Conservation (phyloP, 2,113 vertebrate genomes). For the Scomber scombrus region DNA sequence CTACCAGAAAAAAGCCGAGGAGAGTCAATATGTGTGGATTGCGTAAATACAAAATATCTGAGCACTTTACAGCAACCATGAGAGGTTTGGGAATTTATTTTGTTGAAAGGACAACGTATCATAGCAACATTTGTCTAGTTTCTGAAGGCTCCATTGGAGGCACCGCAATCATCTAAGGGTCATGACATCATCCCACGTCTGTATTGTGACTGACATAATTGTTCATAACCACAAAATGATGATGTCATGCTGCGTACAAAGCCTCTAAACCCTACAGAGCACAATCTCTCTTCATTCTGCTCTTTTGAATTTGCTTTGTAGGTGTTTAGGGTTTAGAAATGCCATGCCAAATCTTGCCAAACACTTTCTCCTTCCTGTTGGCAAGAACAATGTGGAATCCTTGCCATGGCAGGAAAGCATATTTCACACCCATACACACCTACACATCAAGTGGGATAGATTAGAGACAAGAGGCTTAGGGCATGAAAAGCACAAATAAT, state of each 20-base stretch:
- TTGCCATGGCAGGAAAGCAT: slow-evolving; percentile 66
- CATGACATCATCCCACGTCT: slow-evolving; percentile 45
- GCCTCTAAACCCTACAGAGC: slow-evolving; percentile 40
- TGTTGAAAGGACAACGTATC: slow-evolving; percentile 10
- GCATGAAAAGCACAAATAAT: slow-evolving; percentile 70
- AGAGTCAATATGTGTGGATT: background rate
- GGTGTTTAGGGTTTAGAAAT: slow-evolving; percentile 37
- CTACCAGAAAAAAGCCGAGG: background rate
- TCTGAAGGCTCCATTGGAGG: slow-evolving; percentile 29
- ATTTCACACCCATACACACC: slow-evolving; percentile 78
- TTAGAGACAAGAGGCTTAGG: slow-evolving; percentile 78
- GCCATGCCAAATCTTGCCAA: slow-evolving; percentile 53
- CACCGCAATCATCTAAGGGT: slow-evolving; percentile 50
- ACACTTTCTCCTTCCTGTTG: slow-evolving; percentile 60
- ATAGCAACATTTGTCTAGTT: slow-evolving; percentile 16
- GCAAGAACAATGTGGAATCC: slow-evolving; percentile 67
- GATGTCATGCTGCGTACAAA: slow-evolving; percentile 48
- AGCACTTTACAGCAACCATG: background rate
- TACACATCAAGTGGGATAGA: slow-evolving; percentile 74
- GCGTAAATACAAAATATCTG: background rate
- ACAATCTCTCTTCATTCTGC: slow-evolving; percentile 36
- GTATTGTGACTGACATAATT: slow-evolving; percentile 65
- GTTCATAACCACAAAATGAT: slow-evolving; percentile 60
- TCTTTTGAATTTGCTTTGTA: slow-evolving; percentile 55
- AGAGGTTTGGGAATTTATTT: background rate